A percentile compares a stretch with the other conserved stretches of the same genome.
These are phyloP conservation scores for Nemopilema nomurai DNA, from an alignment of 30 jellyfish, hydroid and myxozoan genomes.

Conservation along the genomic window DNA sequence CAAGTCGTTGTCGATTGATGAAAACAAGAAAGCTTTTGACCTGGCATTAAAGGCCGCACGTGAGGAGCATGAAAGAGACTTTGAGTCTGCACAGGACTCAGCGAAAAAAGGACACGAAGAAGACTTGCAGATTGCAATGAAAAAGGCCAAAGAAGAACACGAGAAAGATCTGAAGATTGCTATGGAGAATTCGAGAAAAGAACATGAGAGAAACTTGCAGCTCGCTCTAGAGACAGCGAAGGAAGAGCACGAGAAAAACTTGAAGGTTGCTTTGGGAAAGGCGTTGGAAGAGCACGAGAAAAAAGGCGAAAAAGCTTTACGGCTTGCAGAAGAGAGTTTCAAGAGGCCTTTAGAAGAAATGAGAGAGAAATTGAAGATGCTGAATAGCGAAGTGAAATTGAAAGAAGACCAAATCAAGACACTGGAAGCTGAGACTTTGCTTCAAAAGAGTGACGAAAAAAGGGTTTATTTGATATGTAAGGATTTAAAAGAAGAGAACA, in stretches of 20 bases:
- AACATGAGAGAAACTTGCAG: conserved; percentile 67
- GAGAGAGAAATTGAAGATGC: conserved; percentile 3
- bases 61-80: neutral
- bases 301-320: too few relatives aligned
- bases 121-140: neutral
- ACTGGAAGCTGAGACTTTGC: neutral
- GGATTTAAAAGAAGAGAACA: neutral
- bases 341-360: conserved; percentile 6
- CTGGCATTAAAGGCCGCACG: neutral
- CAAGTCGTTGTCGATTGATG: too few relatives aligned
- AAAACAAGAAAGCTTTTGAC: neutral
- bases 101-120: neutral
- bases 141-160: conserved; percentile 1
- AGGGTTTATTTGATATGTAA: neutral
- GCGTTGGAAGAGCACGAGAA: neutral
- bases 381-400: neutral
- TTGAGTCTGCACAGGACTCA: neutral
- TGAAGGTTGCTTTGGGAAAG: conserved; percentile 13
- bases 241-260: conserved; percentile 10
- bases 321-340: too few relatives aligned
- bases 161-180: conserved; percentile 71
- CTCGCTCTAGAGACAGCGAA: conserved; percentile 30
- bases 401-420: neutral
- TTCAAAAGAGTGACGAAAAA: neutral
- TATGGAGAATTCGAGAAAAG: conserved; percentile 67